Conservation (phyloP, 2,888 invertebrate genomes). For the Agrotis ipsilon region DNA sequence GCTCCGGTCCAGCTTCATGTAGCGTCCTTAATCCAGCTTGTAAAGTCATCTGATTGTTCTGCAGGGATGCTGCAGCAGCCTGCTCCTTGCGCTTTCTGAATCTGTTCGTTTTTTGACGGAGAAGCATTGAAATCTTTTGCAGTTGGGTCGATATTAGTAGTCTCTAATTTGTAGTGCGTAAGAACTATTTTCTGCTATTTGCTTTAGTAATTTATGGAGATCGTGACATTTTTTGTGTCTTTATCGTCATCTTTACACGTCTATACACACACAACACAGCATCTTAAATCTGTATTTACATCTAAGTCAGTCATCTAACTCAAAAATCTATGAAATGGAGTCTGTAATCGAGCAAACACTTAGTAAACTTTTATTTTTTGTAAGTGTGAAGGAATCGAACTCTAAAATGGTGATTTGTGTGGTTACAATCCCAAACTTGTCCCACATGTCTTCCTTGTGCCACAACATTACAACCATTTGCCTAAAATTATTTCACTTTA, state of each 20-base stretch:
- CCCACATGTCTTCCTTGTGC: slow-evolving; percentile 78
- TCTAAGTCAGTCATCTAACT: slow-evolving; percentile 2
- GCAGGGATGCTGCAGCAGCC: slow-evolving; percentile 90
- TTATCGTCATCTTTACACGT: slow-evolving; percentile 18
- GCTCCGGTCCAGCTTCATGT: slow-evolving; percentile 99
- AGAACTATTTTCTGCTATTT: background rate
- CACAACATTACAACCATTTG: slow-evolving; percentile 72
- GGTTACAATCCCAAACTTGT: slow-evolving; percentile 49
- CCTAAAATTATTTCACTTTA: slow-evolving; percentile 50
- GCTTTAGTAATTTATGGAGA: background rate
- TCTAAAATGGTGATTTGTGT: slow-evolving; percentile 42
- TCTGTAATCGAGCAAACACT: slow-evolving; percentile 28
- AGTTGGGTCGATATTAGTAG: slow-evolving; percentile 14
- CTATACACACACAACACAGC: slow-evolving; percentile 34
- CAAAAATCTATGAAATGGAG: slow-evolving; percentile 5
- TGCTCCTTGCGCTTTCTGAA: slow-evolving; percentile 99
- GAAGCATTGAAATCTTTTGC: slow-evolving; percentile 44
- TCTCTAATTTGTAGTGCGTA: background rate
- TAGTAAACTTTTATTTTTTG: slow-evolving; percentile 26
- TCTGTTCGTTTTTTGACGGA: slow-evolving; percentile 70
- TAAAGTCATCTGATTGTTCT: slow-evolving; percentile 95
- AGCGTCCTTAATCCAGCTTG: slow-evolving; percentile 98
- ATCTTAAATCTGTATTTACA: slow-evolving; percentile 40
- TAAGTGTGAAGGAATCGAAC: slow-evolving; percentile 42
- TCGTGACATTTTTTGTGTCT: slow-evolving; percentile 24